These are phyloP conservation scores for Sebastes aleutianus DNA, from an alignment of 2,797 vertebrate species.

Conservation along the genomic window DNA sequence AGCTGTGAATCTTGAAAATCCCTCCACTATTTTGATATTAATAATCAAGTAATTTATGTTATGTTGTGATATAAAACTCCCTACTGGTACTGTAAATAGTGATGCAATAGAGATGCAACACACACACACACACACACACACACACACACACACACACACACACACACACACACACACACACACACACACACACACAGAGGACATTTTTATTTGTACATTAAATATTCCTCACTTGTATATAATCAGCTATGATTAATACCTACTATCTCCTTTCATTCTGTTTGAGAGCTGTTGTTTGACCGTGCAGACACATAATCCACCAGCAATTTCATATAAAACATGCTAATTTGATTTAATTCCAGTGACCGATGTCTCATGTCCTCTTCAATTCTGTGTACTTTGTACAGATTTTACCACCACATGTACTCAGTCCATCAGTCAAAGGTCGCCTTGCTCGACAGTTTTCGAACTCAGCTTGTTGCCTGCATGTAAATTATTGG, in stretches of 20 bases:
- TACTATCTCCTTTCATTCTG: background rate
- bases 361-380: background rate
- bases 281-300: background rate
- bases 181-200: no score
- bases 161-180: no score
- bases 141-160: no score
- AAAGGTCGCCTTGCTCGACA: background rate
- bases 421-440: background rate
- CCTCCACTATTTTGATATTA: background rate
- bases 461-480: constrained; percentile 36
- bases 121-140: background rate
- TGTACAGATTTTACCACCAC: background rate
- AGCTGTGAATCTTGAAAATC: background rate
- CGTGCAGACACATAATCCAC: background rate
- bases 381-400: background rate
- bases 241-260: background rate
- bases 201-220: background rate
- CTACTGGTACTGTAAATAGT: background rate
- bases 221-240: background rate
- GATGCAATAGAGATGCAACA: background rate
- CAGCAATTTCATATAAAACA: background rate
- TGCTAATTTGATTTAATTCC: background rate
- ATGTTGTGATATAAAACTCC: background rate
- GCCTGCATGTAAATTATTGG: constrained; percentile 46
- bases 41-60: background rate